Base-by-base conservation (phyloP, 2,888 invertebrate genomes). In the Zootermopsis nevadensis region DNA sequence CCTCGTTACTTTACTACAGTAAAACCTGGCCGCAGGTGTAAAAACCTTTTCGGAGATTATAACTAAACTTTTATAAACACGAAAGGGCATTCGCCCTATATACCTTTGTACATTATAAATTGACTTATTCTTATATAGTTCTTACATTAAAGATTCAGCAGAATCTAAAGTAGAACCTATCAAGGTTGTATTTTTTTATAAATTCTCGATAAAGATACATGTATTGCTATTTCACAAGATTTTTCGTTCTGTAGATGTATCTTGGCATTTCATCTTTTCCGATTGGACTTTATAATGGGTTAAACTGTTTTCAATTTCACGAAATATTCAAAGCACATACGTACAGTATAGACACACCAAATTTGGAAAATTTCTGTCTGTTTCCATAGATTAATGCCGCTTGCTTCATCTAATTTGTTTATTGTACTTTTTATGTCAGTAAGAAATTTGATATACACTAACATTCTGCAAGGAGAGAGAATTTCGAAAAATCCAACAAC, bases 11-110 rank as follows among this genome's bases (percentile, higher is more conserved):
- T 33, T 82, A 69, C 69, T 69, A 60, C 74, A 74, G 6, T 12
- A 35, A 38, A 79, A 66, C 60, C 31, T n/a, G 60, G 66, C 79
- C 79, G 22, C 79, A 79, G 79, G 79, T 79, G 79, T 38, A 66
- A n/a, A 66, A 79, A 66, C 79, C 79, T 79, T 79, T 79, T 79
- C 60, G 79, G 35, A 79, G 79, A 79, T 79, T 79, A 79, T 79
- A 79, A 66, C 66, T 24, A 33, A 74, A 74, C 74, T 74, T 74
- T 74, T 74, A 42, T 74, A 30, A 38, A 74, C 74, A 74, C 38
- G 74, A 74, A 74, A 42, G 74, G 42, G 74, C 38, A 74, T 74
- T 74, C 74, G 74, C 74, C 38, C n/a, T 42, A 35, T 24, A 42
- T 74, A n/a, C n/a, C 69, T 7, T 60, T 42, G n/a, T 74, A 38